A percentile compares a stretch with the other conserved stretches of the same genome.
These are phyloP conservation scores for Ambastaia sidthimunki DNA, from an alignment of 2,797 vertebrate genomes.

Conservation along the genomic window DNA sequence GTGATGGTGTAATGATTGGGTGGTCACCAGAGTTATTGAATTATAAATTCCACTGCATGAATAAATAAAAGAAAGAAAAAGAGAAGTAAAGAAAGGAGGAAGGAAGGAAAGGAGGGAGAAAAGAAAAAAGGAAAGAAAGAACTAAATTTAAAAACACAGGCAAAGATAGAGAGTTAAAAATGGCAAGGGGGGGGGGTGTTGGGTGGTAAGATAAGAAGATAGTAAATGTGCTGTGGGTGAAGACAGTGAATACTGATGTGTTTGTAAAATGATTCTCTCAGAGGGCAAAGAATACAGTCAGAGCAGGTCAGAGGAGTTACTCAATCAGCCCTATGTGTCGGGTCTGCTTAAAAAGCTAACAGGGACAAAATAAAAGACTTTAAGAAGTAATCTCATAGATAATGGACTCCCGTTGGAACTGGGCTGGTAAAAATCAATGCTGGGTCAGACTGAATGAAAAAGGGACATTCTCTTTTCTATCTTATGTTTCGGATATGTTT, in stretches of 20 bases:
- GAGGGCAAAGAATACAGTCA: constrained; percentile 30
- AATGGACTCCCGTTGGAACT: constrained; percentile 68
- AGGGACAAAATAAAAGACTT: constrained; percentile 67
- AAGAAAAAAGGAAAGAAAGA: constrained; percentile 46
- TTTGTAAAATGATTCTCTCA: constrained; percentile 26
- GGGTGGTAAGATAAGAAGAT: constrained; percentile 1
- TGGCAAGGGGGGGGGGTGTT: neutral
- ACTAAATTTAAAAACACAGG: constrained; percentile 55
- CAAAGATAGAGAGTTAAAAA: constrained; percentile 52
- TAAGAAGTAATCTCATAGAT: constrained; percentile 72
- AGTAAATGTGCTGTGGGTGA: neutral
- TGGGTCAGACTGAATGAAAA: constrained; percentile 53
- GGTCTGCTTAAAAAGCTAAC: constrained; percentile 55
- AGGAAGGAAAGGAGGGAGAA: too few species aligned
- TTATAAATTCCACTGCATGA: constrained; percentile 51
- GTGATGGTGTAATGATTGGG: constrained; percentile 53
- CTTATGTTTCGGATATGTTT: too few species aligned
- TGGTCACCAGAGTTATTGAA: constrained; percentile 56
- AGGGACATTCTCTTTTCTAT: constrained; percentile 63
- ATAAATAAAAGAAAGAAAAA: constrained; percentile 2
- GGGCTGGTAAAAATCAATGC: constrained; percentile 65
- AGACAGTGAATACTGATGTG: neutral
- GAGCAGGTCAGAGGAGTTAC: constrained; percentile 45
- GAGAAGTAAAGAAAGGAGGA: too few species aligned
- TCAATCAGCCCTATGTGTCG: constrained; percentile 62